Evolutionary conservation across 2,888 invertebrate genomes (phyloP).

Genomic region (Diabrotica balteata): DNA sequence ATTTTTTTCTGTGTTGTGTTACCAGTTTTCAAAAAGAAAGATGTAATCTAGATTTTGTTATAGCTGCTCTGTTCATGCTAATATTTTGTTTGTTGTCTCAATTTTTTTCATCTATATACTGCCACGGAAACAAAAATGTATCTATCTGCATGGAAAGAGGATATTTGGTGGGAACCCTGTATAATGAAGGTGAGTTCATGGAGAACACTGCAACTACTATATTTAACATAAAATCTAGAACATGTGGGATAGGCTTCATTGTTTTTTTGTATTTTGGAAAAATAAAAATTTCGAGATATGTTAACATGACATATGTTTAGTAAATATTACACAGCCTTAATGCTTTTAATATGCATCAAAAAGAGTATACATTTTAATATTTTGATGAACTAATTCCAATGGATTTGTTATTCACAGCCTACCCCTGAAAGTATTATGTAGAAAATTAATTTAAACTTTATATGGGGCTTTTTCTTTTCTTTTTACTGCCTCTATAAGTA

Average conservation of each 20-base stretch:
- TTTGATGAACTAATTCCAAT: too few species aligned
- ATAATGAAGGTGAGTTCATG: conserved; percentile 32
- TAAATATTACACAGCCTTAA: too few species aligned
- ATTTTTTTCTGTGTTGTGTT: conserved; percentile 6
- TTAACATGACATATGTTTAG: too few species aligned
- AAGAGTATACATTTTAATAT: too few species aligned
- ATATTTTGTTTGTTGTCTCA: conserved; percentile 29
- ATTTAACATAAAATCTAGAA: conserved; percentile 16
- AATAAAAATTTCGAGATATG: conserved; percentile 8
- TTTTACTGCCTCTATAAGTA: too few species aligned
- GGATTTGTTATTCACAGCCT: too few species aligned
- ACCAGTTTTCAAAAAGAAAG: conserved; percentile 20
- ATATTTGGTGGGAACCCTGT: conserved; percentile 37
- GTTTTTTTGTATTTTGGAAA: conserved; percentile 23
- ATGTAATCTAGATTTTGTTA: conserved; percentile 26
- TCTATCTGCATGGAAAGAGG: conserved; percentile 31
- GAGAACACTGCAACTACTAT: conserved; percentile 29
- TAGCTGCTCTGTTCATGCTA: conserved; percentile 27
- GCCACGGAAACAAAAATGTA: conserved; percentile 33
- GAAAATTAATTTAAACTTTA: too few species aligned
- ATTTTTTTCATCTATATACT: conserved; percentile 32
- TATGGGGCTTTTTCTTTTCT: too few species aligned
- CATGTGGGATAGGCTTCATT: conserved; percentile 15
- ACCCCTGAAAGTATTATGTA: too few species aligned
- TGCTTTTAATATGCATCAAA: too few species aligned